Evolutionary conservation across 2,113 vertebrate species (phyloP), one percentile per base, ranked within the genome.

Genomic region (Nothocercus julius): DNA sequence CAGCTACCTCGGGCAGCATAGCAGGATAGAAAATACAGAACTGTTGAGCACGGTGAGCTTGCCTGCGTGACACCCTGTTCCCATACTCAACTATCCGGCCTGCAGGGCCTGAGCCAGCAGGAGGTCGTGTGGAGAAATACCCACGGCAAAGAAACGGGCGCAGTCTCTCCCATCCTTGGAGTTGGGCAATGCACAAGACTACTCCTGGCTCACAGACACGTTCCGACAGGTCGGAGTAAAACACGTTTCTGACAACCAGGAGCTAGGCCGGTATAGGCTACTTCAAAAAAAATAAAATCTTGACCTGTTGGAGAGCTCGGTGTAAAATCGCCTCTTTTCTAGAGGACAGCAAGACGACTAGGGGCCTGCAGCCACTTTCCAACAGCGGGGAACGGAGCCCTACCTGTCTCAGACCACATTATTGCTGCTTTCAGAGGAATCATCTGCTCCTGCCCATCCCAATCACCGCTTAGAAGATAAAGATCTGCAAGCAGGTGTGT

Each of bases 101-200:
- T 30, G 36, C 90, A 13, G 77, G 59, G 63, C 70, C 51, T 6
- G 1, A 7, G 38, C 76, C 92, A 68, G 64, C 61, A 56, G 73
- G 3, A 67, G 54, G 6, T 61, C 24, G 56, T 45, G 21, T 2
- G 64, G 61, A 78, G 53, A 81, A 86, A 86, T 13, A 34, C 1
- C 24, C 85, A 45, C 38, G 25, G 89, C 81, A n/a, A 27, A 3
- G 25, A 12, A 81, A 84, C 9, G 16, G 51, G 64, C 45, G 14
- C 5, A 15, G 17, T 34, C 56, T n/a, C 25, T n/a, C 30, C 16
- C 7, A 4, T 36, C 51, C 56, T 1, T 1, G 2, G 56, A 3
- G 22, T 12, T 86, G 77, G 77, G 92, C 90, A 93, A 72, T 62
- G 86, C 83, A 69, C 69, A 72, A 24, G 58, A 42, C 69, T 61